Conservation (phyloP, 2,113 vertebrate species). For the Carassius carassius region DNA sequence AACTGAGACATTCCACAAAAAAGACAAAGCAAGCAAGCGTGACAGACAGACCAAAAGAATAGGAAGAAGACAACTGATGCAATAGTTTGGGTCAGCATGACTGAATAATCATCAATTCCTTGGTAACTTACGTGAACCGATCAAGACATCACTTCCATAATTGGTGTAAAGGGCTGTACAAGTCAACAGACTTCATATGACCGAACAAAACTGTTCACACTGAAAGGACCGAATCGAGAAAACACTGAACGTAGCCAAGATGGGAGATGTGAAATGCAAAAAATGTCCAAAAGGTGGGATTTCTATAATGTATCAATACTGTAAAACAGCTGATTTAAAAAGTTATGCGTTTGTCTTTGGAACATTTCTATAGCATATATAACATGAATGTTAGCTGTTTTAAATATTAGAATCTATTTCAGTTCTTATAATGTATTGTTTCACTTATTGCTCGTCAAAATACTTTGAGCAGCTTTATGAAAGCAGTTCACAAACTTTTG, state of each 20-base stretch:
- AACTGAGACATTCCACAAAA: slow-evolving; percentile 14
- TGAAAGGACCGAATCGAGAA: background rate
- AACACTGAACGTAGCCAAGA: background rate
- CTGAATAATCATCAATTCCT: background rate
- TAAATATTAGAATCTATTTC: background rate
- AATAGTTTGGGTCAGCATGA: background rate
- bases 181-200: background rate
- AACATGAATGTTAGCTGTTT: background rate
- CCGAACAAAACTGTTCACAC: background rate
- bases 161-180: background rate
- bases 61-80: background rate
- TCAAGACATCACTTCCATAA: background rate
- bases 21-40: slow-evolving; percentile 46
- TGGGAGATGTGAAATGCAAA: background rate
- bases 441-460: background rate
- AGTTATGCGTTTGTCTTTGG: background rate
- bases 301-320: background rate
- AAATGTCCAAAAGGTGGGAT: slow-evolving; percentile 25
- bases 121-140: background rate
- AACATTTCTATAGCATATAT: background rate
- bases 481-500: background rate
- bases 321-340: background rate
- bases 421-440: background rate
- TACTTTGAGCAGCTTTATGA: background rate
- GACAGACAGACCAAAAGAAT: slow-evolving; percentile 47